Percentiles rank a stretch among this genome's conserved stretches.
Conservation (phyloP, 1,140 invertebrate species). For the Coenobita brevimanus region DNA sequence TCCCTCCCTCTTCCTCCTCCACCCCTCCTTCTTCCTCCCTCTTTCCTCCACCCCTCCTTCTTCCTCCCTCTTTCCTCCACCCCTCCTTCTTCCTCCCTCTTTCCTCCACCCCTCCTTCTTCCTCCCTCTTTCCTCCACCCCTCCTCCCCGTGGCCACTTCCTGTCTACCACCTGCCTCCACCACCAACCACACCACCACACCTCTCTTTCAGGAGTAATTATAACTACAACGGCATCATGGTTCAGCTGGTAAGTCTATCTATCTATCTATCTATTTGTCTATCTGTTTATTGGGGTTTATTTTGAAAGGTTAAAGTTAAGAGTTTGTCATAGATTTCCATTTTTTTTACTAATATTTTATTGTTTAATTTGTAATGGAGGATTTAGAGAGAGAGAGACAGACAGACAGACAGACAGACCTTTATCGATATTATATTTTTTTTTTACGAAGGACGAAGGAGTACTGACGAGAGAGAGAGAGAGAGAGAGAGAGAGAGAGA, state of each 20-base stretch:
- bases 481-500: no score
- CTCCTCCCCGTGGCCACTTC: no score
- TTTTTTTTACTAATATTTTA: not conserved
- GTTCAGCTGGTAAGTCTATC: no score
- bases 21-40: no score
- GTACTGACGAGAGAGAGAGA: no score
- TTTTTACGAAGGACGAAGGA: no score
- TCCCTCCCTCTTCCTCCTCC: not conserved
- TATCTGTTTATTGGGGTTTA: no score
- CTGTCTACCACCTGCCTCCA: not conserved
- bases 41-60: not conserved
- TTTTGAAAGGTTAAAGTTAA: no score
- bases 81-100: not conserved
- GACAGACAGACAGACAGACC: not conserved
- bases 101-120: not conserved
- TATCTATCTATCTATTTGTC: no score
- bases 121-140: not conserved
- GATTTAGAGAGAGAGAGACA: not conserved
- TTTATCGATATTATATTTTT: not conserved
- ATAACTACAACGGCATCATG: no score
- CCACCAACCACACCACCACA: conserved; percentile 7
- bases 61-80: not conserved
- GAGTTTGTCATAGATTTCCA: no score
- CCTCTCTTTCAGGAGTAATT: conserved; percentile 10
- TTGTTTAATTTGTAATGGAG: not conserved